These are phyloP conservation scores for Morinoia aosen DNA, from an alignment of 2,888 invertebrate genomes.

Conservation along the genomic window DNA sequence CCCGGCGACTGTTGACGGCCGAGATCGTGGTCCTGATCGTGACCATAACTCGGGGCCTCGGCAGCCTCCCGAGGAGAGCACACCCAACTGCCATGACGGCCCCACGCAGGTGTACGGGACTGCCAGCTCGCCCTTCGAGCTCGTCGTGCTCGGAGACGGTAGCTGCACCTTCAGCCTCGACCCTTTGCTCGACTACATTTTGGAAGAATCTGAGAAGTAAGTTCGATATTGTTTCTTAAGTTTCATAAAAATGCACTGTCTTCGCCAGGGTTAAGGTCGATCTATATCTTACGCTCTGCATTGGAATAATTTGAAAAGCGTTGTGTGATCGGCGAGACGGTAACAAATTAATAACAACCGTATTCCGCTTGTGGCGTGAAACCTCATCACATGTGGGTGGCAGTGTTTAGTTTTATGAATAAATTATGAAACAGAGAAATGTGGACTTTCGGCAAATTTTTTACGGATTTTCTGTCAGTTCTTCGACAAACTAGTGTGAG, in stretches of 20 bases:
- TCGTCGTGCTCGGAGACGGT: constrained; percentile 35
- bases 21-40: neutral
- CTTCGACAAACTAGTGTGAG: too few species aligned
- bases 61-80: neutral
- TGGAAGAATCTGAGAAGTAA: constrained; percentile 44
- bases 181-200: constrained; percentile 12
- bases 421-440: too few species aligned
- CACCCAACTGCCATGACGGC: neutral
- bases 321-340: neutral
- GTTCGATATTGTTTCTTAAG: neutral
- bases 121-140: neutral
- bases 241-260: neutral
- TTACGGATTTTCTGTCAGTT: too few species aligned
- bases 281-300: too few species aligned
- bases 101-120: constrained; percentile 15
- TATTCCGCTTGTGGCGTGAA: too few species aligned
- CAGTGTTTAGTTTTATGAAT: too few species aligned
- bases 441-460: too few species aligned
- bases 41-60: neutral
- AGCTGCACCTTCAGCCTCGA: constrained; percentile 51
- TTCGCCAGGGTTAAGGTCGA: too few species aligned
- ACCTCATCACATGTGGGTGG: too few species aligned
- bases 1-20: neutral
- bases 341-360: neutral
- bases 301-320: too few species aligned